phyloP scores from a whole-genome alignment of 2,113 vertebrate species.

The Poeciliopsis retropinna region DNA sequence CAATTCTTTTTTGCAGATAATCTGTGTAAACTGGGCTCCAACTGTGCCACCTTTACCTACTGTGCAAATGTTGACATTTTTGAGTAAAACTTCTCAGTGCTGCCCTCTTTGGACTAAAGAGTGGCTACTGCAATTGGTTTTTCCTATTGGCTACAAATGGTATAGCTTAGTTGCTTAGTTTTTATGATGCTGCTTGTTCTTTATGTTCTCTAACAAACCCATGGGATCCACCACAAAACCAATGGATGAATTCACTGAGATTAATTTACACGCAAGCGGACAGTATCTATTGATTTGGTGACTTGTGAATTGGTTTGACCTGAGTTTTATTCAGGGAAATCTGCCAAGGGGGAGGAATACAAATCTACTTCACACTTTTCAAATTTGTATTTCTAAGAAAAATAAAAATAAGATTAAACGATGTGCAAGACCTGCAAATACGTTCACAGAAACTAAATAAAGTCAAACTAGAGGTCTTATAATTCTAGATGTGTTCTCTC shows the following conservation, averaged over 20 bases:
- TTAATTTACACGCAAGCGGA: background rate
- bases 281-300: background rate
- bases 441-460: background rate
- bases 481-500: slow-evolving; percentile 19
- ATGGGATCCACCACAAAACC: too few relatives aligned
- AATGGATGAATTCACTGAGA: background rate
- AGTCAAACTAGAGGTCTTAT: slow-evolving; percentile 10
- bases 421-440: background rate
- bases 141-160: too few relatives aligned
- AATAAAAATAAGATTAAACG: background rate
- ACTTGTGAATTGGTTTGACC: background rate
- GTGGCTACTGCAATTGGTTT: too few relatives aligned
- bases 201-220: too few relatives aligned
- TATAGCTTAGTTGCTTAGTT: too few relatives aligned
- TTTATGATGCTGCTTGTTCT: too few relatives aligned
- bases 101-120: too few relatives aligned
- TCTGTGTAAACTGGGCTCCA: too few relatives aligned
- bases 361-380: background rate
- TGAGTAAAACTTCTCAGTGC: too few relatives aligned
- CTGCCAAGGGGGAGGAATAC: background rate
- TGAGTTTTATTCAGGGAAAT: background rate
- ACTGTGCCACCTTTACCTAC: too few relatives aligned
- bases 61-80: too few relatives aligned
- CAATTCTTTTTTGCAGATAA: too few relatives aligned
- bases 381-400: background rate